Evolutionary conservation across 2,113 vertebrate genomes (phyloP).

Genomic region (Megaptera novaeangliae): DNA sequence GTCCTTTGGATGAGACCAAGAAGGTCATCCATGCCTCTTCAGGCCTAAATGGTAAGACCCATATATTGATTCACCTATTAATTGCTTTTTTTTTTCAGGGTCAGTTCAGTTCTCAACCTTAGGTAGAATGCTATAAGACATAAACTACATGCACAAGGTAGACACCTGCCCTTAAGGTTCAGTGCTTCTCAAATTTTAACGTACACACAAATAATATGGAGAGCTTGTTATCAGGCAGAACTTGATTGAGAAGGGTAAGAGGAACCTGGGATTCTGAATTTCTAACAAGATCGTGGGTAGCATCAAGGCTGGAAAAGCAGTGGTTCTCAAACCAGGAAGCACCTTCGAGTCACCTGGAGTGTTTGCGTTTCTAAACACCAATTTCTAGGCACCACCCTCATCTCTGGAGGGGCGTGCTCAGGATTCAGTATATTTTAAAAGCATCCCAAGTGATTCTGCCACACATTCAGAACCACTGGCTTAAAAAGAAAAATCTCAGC

Average conservation of each 20-base stretch:
- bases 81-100: background rate
- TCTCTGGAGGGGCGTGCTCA: background rate
- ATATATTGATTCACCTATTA: background rate
- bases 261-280: background rate
- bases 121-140: background rate
- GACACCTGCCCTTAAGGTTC: rapidly evolving
- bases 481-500: background rate
- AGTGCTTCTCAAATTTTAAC: background rate
- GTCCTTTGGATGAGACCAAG: background rate
- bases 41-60: background rate
- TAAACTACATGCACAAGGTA: background rate
- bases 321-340: background rate
- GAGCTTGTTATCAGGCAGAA: background rate
- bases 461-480: background rate
- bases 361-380: background rate
- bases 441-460: background rate
- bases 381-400: background rate
- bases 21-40: background rate
- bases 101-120: background rate
- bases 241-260: background rate
- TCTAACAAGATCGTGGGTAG: background rate
- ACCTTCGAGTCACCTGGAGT: background rate
- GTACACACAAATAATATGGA: background rate
- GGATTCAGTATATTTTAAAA: background rate
- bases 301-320: background rate